A percentile compares a stretch with the other conserved stretches of the same genome.
Evolutionary conservation across 2,888 invertebrate genomes (phyloP).

Genomic region (Esperia sulphurella): DNA sequence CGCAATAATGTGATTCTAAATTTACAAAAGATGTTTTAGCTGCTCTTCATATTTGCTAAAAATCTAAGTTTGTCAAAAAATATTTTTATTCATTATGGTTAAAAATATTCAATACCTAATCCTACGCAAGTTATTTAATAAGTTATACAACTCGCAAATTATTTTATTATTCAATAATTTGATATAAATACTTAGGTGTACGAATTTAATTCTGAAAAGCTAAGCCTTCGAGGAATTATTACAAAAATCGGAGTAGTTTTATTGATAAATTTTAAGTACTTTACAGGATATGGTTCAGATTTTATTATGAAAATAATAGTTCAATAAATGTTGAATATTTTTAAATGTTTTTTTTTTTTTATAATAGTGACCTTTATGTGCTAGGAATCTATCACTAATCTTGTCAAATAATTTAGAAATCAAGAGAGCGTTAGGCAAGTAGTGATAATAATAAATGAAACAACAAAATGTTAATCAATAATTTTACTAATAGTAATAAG

Average conservation of each 20-base stretch:
- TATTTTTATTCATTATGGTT: constrained; percentile 26
- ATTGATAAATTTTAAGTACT: constrained; percentile 30
- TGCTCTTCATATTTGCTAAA: constrained; percentile 14
- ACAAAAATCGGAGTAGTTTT: constrained; percentile 9
- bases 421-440: constrained; percentile 54
- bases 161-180: constrained; percentile 18
- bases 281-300: constrained; percentile 14
- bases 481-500: constrained; percentile 71
- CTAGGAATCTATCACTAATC: constrained; percentile 11
- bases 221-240: constrained; percentile 32
- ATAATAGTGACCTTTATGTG: constrained; percentile 70
- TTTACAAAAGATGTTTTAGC: constrained; percentile 5
- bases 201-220: constrained; percentile 30
- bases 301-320: background rate
- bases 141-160: constrained; percentile 37
- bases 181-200: constrained; percentile 51
- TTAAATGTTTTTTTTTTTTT: no score
- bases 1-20: no score
- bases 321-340: no score
- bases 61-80: constrained; percentile 42
- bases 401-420: constrained; percentile 20
- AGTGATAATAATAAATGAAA: constrained; percentile 53
- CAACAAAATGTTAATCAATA: constrained; percentile 56
- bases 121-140: constrained; percentile 49
- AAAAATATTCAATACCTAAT: constrained; percentile 38